phyloP scores from a whole-genome alignment of 2,113 vertebrate genomes.

The Rousettus leschenaultii region DNA sequence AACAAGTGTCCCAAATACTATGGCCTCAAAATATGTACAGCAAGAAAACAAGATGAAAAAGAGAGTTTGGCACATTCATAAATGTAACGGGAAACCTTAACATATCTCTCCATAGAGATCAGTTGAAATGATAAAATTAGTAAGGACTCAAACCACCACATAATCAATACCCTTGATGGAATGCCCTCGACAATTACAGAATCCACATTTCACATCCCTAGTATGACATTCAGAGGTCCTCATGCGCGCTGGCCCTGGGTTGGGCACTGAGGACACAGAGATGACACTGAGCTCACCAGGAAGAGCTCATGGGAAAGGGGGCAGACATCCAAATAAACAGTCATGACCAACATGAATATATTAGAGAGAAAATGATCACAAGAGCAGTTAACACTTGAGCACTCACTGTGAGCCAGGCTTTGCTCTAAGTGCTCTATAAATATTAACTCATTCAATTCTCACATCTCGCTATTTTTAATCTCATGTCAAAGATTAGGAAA shows the following conservation, averaged over 20 bases:
- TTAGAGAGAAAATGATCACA: neutral
- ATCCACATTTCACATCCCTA: neutral
- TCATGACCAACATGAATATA: neutral
- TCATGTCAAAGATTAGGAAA: neutral
- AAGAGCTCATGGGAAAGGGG: neutral
- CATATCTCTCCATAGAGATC: neutral
- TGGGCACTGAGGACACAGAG: neutral
- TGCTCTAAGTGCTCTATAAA: neutral
- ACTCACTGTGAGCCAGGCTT: neutral
- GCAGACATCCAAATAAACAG: slow-evolving; percentile 1
- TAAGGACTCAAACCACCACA: neutral
- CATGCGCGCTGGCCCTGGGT: neutral
- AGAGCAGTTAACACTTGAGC: neutral
- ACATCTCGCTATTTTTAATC: neutral
- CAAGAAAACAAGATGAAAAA: neutral
- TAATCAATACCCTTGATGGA: neutral
- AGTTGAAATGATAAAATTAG: neutral
- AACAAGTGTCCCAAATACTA: neutral
- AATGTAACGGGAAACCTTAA: neutral
- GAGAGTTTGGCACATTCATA: neutral
- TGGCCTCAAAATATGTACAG: neutral
- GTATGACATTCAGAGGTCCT: neutral
- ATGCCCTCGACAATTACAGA: neutral
- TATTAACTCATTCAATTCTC: neutral
- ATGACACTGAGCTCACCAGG: slow-evolving; percentile 30